Evolutionary conservation across 2,888 invertebrate genomes (phyloP).

Genomic region (Oscheius sp.): DNA sequence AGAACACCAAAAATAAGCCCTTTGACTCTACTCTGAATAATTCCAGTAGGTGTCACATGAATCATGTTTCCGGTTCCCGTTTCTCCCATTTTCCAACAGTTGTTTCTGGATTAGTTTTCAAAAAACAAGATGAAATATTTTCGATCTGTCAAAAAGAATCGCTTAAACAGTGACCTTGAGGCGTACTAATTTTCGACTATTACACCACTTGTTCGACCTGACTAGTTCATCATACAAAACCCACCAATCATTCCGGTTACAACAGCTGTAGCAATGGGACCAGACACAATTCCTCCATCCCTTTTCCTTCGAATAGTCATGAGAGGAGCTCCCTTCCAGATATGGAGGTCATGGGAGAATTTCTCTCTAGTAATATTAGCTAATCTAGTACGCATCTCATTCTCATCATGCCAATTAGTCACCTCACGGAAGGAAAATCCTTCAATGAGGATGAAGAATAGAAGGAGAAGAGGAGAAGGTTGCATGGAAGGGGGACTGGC

Average conservation of each 20-base stretch:
- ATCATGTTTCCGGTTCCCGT: too few species aligned
- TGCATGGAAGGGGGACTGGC: background rate
- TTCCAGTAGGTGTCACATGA: too few species aligned
- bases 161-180: background rate
- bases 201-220: too few species aligned
- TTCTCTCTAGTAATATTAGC: constrained; percentile 40
- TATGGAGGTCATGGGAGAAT: constrained; percentile 52
- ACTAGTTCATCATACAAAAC: too few species aligned
- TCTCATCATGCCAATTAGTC: constrained; percentile 46
- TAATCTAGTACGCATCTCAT: constrained; percentile 45
- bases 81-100: background rate
- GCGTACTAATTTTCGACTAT: too few species aligned
- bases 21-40: too few species aligned
- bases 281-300: constrained; percentile 58
- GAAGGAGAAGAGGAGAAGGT: too few species aligned
- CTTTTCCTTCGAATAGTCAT: constrained; percentile 36
- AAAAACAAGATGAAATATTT: too few species aligned
- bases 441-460: too few species aligned
- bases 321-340: constrained; percentile 31
- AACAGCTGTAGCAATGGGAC: constrained; percentile 62
- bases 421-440: constrained; percentile 14
- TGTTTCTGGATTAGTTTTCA: background rate
- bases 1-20: too few species aligned
- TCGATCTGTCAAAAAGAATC: too few species aligned
- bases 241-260: constrained; percentile 67